Evolutionary conservation across 2,797 vertebrate genomes (phyloP), one percentile per base, ranked within the genome.

Genomic region (Furcifer pardalis): DNA sequence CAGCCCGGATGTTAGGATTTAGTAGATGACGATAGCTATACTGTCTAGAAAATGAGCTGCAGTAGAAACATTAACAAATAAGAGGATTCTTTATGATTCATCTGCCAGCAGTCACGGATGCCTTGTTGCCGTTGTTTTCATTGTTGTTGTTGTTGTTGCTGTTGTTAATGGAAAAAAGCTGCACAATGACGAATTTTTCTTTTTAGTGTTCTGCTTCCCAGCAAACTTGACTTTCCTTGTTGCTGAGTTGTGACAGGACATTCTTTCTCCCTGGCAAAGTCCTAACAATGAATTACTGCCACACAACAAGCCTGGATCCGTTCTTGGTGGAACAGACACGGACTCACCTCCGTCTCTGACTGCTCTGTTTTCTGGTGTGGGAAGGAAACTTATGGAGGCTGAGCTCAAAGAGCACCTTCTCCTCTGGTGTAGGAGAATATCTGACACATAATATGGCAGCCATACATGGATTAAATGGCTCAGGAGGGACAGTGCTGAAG

Each of bases 361-460:
- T 73, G 27, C 77, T 74, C 44, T 46, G 4, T 75, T 85, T 73
- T 74, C 77, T 56, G 35, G 69, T 5, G 23, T 40, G 84, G 60
- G 35, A 65, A 80, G 69, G 66, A 35, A 66, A 74, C 42, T 66
- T 80, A 80, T 74, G 69, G 44, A 79, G 69, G 78, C 35, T 19
- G 30, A 37, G 84, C 66, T 85, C 77, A 74, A 65, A 77, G 60
- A 85, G 17, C 59, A 66, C 27, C 73, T 79, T 78, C 69, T 80
- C 30, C 68, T 84, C 46, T 10, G 60, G 60, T 35, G 30, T 23
- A 66, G 46, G 74, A 74, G 60, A 35, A 66, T 40, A 35, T 40
- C 77, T 40, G 8, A 27, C 66, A 74, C 60, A 65, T 66, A 85
- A 74, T 40, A 23, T 68, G 82, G 73, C 32, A 83, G 46, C 35